phyloP scores from a whole-genome alignment of 1,140 invertebrate genomes.

The Himalopsyche phryganea region DNA sequence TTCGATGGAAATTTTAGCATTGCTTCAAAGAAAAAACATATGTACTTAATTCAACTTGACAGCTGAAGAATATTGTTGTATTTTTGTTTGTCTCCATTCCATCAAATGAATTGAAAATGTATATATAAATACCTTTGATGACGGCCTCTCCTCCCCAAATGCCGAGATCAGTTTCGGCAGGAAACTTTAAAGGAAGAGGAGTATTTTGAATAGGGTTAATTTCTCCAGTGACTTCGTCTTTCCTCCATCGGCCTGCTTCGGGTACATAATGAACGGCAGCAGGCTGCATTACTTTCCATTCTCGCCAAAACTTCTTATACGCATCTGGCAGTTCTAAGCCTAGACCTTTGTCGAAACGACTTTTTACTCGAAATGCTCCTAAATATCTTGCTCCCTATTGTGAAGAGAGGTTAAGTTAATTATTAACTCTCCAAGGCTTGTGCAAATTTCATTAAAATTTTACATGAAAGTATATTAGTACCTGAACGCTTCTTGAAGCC shows the following conservation, averaged over 20 bases:
- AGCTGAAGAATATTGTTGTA: too few species aligned
- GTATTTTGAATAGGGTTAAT: slow-evolving; percentile 72
- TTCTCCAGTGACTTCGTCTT: slow-evolving; percentile 68
- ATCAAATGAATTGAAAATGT: too few species aligned
- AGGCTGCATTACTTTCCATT: slow-evolving; percentile 74
- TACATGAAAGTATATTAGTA: too few species aligned
- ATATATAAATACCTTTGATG: slow-evolving; percentile 64
- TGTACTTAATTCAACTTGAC: too few species aligned
- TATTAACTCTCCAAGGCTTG: too few species aligned
- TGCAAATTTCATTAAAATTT: too few species aligned
- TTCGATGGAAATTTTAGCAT: too few species aligned
- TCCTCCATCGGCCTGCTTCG: slow-evolving; percentile 67
- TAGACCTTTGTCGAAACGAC: slow-evolving; percentile 57
- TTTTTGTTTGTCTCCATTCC: too few species aligned
- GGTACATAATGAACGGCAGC: slow-evolving; percentile 83
- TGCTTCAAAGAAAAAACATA: too few species aligned
- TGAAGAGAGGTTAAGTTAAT: too few species aligned
- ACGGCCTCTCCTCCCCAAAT: slow-evolving; percentile 97
- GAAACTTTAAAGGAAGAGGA: slow-evolving; percentile 73
- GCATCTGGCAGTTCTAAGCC: slow-evolving; percentile 71
- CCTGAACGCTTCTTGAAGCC: too few species aligned
- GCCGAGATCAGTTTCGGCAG: slow-evolving; percentile 77
- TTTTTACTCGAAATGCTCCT: slow-evolving; percentile 46
- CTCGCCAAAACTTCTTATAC: slow-evolving; percentile 84
- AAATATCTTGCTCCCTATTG: slow-evolving; percentile 36